These are phyloP conservation scores for Poecilia latipinna DNA, from an alignment of 2,113 vertebrate species.

Conservation along the genomic window DNA sequence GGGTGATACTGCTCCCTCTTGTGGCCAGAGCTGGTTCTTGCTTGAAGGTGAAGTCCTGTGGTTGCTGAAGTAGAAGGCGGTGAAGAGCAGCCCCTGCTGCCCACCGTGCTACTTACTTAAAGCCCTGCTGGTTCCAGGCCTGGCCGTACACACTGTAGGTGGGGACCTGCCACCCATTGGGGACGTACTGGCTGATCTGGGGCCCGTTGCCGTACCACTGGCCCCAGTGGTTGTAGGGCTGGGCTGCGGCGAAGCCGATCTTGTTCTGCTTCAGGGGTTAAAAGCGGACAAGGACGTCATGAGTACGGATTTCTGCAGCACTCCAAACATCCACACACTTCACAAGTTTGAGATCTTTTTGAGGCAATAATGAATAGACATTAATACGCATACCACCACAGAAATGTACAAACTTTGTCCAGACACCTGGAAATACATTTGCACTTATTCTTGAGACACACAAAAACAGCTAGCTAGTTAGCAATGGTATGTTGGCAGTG, in stretches of 20 bases:
- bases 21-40: conserved; percentile 58
- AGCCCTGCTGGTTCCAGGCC: conserved; percentile 96
- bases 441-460: too few relatives aligned
- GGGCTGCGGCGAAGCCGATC: conserved; percentile 90
- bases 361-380: too few relatives aligned
- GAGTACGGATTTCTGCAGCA: neutral
- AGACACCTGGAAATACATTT: too few relatives aligned
- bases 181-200: conserved; percentile 95
- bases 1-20: conserved; percentile 45
- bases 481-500: too few relatives aligned
- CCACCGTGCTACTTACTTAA: conserved; percentile 86
- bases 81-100: conserved; percentile 58
- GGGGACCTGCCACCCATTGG: conserved; percentile 97
- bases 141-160: conserved; percentile 93
- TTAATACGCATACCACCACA: too few relatives aligned
- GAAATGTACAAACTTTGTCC: too few relatives aligned
- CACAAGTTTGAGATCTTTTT: too few relatives aligned
- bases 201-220: conserved; percentile 96
- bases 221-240: conserved; percentile 94
- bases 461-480: too few relatives aligned
- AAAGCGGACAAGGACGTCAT: neutral
- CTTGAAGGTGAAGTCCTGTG: conserved; percentile 41
- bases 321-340: neutral
- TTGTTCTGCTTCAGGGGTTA: conserved; percentile 84
- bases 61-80: conserved; percentile 53